Conservation (phyloP, 2,888 invertebrate genomes). For the Nephrotoma appendiculata region DNA sequence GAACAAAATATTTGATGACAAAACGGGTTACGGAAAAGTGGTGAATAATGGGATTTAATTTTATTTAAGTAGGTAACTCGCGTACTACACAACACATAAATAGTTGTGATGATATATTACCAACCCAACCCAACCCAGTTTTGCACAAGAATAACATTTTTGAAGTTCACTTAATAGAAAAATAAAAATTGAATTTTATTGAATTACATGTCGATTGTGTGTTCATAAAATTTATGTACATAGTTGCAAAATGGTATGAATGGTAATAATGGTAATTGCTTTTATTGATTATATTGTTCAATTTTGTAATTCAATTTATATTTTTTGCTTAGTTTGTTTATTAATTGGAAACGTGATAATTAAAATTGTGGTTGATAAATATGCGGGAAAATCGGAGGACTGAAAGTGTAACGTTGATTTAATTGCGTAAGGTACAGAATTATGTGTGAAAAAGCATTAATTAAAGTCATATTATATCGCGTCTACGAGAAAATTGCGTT, state of each 20-base stretch:
- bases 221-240: neutral
- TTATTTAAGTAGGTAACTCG: neutral
- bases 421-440: neutral
- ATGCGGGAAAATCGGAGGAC: neutral
- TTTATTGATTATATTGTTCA: neutral
- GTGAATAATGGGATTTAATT: neutral
- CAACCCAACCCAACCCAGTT: neutral
- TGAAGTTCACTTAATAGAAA: neutral
- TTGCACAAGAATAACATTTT: neutral
- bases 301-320: neutral
- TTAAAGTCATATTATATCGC: neutral
- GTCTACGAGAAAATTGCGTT: too few relatives aligned
- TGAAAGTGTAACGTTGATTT: neutral
- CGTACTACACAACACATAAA: neutral
- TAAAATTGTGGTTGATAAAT: neutral
- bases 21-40: neutral
- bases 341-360: neutral
- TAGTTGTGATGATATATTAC: neutral
- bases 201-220: neutral
- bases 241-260: neutral
- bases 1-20: neutral
- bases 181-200: neutral
- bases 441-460: neutral
- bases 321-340: neutral
- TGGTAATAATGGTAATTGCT: neutral